Conservation (phyloP, 1,140 invertebrate genomes). For the Acromyrmex heyeri region DNA sequence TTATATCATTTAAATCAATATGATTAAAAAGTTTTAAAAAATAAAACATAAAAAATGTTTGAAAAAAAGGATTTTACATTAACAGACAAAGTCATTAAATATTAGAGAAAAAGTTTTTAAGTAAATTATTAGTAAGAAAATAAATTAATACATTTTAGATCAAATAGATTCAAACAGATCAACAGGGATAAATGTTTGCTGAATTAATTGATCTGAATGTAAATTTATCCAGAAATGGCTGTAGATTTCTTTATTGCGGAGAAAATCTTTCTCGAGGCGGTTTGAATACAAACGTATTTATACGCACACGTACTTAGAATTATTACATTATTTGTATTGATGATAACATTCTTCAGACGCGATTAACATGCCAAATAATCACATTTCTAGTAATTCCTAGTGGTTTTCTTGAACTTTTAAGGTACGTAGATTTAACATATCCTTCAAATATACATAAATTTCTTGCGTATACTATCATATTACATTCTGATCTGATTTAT, state of each 20-base stretch:
- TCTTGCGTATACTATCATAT: neutral
- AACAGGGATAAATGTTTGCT: neutral
- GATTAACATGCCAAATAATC: slow-evolving; percentile 16
- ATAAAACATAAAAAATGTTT: no score
- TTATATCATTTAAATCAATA: no score
- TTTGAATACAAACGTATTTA: slow-evolving; percentile 23
- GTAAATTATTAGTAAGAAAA: no score
- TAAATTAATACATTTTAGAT: no score
- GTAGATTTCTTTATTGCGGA: neutral
- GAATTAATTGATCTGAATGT: slow-evolving; percentile 2
- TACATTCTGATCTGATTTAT: neutral
- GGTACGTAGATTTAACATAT: neutral
- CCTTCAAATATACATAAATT: slow-evolving; percentile 5
- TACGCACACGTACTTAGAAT: slow-evolving; percentile 25
- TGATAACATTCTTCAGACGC: slow-evolving; percentile 27
- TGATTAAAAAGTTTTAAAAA: no score
- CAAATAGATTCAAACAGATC: no score
- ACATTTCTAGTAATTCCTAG: slow-evolving; percentile 2
- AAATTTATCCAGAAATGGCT: neutral
- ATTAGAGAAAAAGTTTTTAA: no score
- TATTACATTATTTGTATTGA: slow-evolving; percentile 26
- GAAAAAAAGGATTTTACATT: no score
- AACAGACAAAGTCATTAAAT: no score
- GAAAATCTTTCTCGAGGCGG: neutral
- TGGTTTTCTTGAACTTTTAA: neutral